Evolutionary conservation across 2,888 invertebrate species (phyloP).

Genomic region (Cephus pulcher): DNA sequence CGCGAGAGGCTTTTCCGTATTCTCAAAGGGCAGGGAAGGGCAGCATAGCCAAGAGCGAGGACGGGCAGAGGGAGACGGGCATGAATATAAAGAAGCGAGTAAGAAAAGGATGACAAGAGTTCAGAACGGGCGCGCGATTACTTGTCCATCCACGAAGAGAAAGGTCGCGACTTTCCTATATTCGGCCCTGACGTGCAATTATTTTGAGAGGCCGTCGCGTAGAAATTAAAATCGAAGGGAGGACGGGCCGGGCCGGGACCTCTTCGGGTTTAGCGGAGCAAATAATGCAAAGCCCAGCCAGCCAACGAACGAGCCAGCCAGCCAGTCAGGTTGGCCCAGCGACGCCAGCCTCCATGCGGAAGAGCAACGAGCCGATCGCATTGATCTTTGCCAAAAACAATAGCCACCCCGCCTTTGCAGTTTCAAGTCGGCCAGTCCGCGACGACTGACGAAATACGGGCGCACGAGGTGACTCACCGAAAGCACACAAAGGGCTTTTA

Average conservation of each 20-base stretch:
- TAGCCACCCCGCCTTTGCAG: slow-evolving; percentile 53
- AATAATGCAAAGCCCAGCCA: slow-evolving; percentile 13
- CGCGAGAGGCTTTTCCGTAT: neutral
- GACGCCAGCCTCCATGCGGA: slow-evolving; percentile 41
- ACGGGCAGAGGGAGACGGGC: neutral
- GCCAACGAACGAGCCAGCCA: neutral
- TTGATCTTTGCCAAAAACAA: slow-evolving; percentile 62
- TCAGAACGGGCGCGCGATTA: neutral
- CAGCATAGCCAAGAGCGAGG: neutral
- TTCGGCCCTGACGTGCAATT: neutral
- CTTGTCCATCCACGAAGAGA: neutral
- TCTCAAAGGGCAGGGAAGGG: neutral
- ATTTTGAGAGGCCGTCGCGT: slow-evolving; percentile 19
- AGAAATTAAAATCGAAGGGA: slow-evolving; percentile 34
- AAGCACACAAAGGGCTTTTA: neutral
- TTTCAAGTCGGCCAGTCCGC: slow-evolving; percentile 17
- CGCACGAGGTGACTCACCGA: slow-evolving; percentile 47
- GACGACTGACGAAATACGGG: slow-evolving; percentile 51
- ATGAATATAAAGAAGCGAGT: neutral
- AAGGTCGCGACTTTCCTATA: neutral
- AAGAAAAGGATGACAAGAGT: neutral
- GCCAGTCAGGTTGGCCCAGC: neutral
- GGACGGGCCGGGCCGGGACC: slow-evolving; percentile 1
- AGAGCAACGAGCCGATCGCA: slow-evolving; percentile 58
- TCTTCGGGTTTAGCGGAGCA: slow-evolving; percentile 13